phyloP scores from a whole-genome alignment of 1,140 invertebrate genomes.

The Ruditapes philippinarum region DNA sequence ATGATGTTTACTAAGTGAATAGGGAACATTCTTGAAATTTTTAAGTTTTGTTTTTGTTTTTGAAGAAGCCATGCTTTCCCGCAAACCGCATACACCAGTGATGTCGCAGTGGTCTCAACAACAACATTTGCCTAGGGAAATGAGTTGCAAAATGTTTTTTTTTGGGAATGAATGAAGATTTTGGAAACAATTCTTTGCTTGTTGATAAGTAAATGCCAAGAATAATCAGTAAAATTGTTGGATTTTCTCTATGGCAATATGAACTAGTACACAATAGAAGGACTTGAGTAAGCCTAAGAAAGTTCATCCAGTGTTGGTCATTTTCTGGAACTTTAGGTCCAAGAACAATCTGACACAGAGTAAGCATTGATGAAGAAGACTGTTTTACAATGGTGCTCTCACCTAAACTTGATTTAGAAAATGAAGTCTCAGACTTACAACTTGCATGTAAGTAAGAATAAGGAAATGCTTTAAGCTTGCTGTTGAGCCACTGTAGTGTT shows the following conservation, averaged over 20 bases:
- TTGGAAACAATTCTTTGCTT: neutral
- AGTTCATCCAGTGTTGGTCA: no score
- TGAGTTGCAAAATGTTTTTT: conserved; percentile 27
- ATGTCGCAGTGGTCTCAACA: conserved; percentile 31
- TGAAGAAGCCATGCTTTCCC: conserved; percentile 26
- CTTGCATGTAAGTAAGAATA: no score
- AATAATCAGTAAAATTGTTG: neutral
- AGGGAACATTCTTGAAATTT: no score
- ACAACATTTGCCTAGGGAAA: conserved; percentile 28
- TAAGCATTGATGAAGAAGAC: no score
- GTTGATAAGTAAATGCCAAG: neutral
- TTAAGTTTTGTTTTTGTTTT: neutral
- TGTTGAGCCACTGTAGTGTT: neutral
- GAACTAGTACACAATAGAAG: neutral
- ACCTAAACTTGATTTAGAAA: no score
- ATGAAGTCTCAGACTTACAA: no score
- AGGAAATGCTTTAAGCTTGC: no score
- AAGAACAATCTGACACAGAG: no score
- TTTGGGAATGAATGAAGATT: conserved; percentile 29
- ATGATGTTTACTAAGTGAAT: neutral
- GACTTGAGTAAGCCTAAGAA: neutral
- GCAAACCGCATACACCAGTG: no score
- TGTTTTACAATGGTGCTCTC: no score
- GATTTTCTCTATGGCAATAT: neutral
- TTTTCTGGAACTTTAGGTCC: no score